Percentiles rank a stretch among this genome's conserved stretches.
Conservation (phyloP, 2,888 invertebrate species). For the Heteromyza rotundicornis region DNA sequence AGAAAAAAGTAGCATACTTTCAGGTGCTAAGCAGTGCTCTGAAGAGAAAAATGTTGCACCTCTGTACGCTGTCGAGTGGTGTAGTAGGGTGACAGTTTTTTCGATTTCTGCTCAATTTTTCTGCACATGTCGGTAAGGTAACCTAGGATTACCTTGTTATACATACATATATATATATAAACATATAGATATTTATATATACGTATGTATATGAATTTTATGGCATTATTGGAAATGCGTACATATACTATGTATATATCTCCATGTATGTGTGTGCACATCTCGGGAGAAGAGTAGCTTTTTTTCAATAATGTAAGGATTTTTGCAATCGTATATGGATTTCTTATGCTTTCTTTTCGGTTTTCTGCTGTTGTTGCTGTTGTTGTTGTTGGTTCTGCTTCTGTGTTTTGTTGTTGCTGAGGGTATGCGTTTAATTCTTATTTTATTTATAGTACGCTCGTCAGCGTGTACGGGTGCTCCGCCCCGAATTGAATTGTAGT, state of each 20-base stretch:
- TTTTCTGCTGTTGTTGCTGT: conserved; percentile 1
- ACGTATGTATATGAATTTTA: conserved; percentile 15
- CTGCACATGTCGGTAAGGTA: neutral
- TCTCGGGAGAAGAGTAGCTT: neutral
- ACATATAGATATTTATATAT: too few species aligned
- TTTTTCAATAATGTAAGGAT: conserved; percentile 6
- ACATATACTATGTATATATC: conserved; percentile 3
- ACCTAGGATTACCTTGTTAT: too few species aligned
- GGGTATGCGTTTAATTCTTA: neutral
- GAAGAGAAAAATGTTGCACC: conserved; percentile 9
- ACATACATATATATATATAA: too few species aligned
- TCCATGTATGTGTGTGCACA: neutral
- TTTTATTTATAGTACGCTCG: conserved; percentile 12
- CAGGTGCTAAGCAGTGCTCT: conserved; percentile 46
- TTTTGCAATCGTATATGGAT: conserved; percentile 5
- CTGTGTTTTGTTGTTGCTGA: conserved; percentile 6
- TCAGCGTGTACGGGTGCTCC: conserved; percentile 10
- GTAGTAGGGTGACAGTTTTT: neutral
- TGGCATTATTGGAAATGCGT: conserved; percentile 26
- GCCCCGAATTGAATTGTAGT: conserved; percentile 30
- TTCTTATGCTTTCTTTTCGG: neutral
- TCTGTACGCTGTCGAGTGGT: too few species aligned
- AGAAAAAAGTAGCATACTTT: conserved; percentile 47
- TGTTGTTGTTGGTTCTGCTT: conserved; percentile 5
- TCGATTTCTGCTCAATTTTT: conserved; percentile 7